Percentiles rank a stretch among this genome's conserved stretches.
Evolutionary conservation across 1,140 invertebrate genomes (phyloP).

Genomic region (Tetragonula clypearis): DNA sequence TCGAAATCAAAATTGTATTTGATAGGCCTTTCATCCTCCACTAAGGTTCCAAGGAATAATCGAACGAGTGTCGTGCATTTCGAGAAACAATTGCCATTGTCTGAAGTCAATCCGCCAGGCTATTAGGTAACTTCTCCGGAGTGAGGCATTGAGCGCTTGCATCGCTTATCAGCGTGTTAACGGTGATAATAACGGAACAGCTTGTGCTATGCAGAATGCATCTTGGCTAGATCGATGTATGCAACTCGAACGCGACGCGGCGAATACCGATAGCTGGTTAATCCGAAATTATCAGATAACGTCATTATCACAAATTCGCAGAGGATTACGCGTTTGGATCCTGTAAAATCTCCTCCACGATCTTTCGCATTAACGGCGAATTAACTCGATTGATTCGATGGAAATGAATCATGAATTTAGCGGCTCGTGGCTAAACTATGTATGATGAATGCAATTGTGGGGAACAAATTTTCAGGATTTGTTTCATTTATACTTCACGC

Average conservation of each 20-base stretch:
- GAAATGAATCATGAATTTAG: not conserved
- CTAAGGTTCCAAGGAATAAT: not conserved
- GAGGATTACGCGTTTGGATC: slow-evolving; percentile 5
- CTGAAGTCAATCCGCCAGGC: slow-evolving; percentile 15
- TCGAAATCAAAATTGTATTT: not conserved
- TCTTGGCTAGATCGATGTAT: slow-evolving; percentile 20
- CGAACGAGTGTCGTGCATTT: not conserved
- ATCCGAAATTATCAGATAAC: slow-evolving; percentile 24
- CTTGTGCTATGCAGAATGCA: not conserved
- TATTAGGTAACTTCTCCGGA: slow-evolving; percentile 25
- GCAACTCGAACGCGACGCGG: not conserved
- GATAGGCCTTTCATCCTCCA: not conserved
- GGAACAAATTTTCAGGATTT: too few species aligned
- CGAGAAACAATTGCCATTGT: slow-evolving; percentile 30
- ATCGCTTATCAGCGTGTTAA: slow-evolving; percentile 40
- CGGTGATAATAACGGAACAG: slow-evolving; percentile 34
- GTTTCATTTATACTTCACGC: too few species aligned
- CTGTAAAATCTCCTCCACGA: not conserved
- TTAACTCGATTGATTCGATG: not conserved
- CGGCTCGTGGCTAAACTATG: too few species aligned
- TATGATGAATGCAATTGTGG: too few species aligned
- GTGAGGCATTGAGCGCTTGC: not conserved
- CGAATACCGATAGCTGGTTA: slow-evolving; percentile 34
- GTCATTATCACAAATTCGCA: slow-evolving; percentile 5
- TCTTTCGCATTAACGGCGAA: not conserved